Evolutionary conservation across 1,140 invertebrate species (phyloP), one percentile per base, ranked within the genome.

Genomic region (Macrotrachela quadricornifera): DNA sequence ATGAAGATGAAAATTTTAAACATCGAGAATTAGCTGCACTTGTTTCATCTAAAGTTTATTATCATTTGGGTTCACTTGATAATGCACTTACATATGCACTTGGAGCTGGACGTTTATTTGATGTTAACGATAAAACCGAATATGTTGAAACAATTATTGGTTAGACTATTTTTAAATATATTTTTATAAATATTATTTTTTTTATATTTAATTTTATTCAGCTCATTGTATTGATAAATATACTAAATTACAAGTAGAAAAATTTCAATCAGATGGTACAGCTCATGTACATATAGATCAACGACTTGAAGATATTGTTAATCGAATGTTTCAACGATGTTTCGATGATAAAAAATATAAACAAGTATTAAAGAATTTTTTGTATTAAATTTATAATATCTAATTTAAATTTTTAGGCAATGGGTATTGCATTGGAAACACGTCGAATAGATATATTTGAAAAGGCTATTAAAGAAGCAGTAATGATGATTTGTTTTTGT

Each of bases 31-130:
- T 95, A 45, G 92, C 92, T 49, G 90, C 91, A 30, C 76, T 97
- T 57, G 86, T 99, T 21, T 90, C 88, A 9, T 95, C 90, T 59
- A 97, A 97, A 73, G 87, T 96, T 8, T 96, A 95, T 64, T 95
- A 94, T 71, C 88, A 97, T 70, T 74, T 97, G 48, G 88, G 88
- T 36, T 84, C 85, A 8, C 95, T 90, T 73, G 83, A 91, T 66
- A 86, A 95, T 71, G 88, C 90, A 0, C 65, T 96, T 52, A 85
- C 82, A 37, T 92, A 87, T 73, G 87, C 91, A 39, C 72, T 95
- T 13, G 83, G 85, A 49, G 85, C 91, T 62, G 85, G 85, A 46
- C 78, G 83, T 61, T 71, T 92, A 0, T 94, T 96, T 69, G 84
- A 95, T 73, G 83, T 95, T 0, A 88, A 86, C 67, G 79, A 81